Percentiles rank a stretch among this genome's conserved stretches.
Conservation (phyloP, 2,797 vertebrate species). For the Poecilia picta region DNA sequence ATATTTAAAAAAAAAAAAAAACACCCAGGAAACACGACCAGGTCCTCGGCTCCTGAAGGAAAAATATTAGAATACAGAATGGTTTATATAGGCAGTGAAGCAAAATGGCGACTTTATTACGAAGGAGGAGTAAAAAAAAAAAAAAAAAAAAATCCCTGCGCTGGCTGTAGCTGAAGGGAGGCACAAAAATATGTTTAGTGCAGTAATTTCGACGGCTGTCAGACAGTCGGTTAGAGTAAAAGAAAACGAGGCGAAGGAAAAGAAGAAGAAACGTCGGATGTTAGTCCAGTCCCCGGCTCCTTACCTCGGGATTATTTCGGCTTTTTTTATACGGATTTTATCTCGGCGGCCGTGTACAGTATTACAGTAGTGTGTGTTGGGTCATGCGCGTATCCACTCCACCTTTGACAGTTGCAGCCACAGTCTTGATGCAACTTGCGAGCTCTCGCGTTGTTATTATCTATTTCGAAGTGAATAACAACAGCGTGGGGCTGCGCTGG, state of each 20-base stretch:
- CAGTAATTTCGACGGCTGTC: conserved; percentile 75
- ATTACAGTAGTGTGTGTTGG: conserved; percentile 81
- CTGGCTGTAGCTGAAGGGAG: conserved; percentile 80
- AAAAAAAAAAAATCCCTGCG: conserved; percentile 80
- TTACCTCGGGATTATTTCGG: conserved; percentile 82
- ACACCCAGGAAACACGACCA: conserved; percentile 54
- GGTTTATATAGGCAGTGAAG: conserved; percentile 88
- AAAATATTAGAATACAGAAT: conserved; percentile 80
- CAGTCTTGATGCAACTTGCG: conserved; percentile 83
- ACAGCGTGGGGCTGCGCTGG: conserved; percentile 43
- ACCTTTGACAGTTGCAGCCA: conserved; percentile 88
- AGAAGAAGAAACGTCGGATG: conserved; percentile 52
- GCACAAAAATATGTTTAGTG: conserved; percentile 79
- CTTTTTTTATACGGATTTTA: conserved; percentile 76
- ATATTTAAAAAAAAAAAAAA: conserved; percentile 42
- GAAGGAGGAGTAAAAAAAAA: conserved; percentile 85
- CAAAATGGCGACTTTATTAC: conserved; percentile 98
- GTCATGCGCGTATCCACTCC: conserved; percentile 84
- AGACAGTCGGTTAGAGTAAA: conserved; percentile 72
- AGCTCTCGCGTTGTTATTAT: conserved; percentile 87
- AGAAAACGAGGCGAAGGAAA: conserved; percentile 68
- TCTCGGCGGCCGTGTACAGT: conserved; percentile 82
- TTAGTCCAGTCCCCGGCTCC: conserved; percentile 69
- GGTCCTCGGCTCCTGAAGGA: conserved; percentile 65
- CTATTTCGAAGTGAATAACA: conserved; percentile 70